Base-by-base conservation (phyloP, 2,888 invertebrate species). In the Xestobium rufovillosum region DNA sequence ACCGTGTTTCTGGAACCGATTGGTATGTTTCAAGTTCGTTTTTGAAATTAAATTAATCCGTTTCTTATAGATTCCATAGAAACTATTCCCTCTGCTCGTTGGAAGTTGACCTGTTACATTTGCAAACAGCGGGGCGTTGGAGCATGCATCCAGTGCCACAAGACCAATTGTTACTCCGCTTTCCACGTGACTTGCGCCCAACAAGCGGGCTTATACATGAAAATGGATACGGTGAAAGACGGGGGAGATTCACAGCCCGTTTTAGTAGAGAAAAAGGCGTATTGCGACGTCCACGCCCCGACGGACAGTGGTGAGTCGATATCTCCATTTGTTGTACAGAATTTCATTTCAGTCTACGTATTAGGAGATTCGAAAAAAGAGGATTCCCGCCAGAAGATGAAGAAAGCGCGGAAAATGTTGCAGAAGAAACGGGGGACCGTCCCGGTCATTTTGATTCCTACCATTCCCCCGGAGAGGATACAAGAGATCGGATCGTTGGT, bases 131-230 rank as follows among this genome's bases (percentile, higher is more conserved):
- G 85, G 40, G 84, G 85, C 16, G 84, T 85, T 0, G 97, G 97
- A 3, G 96, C 97, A 0, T 97, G 97, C 59, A 96, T 98, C 45
- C 97, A 98, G 67, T 98, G 97, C 63, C 94, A 96, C 66, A 88
- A 92, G 57, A 84, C 82, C 52, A 94, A 88, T 65, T 96, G 96
- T 61, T 96, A 95, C 61, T 87, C 91, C 4, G 96, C 97, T 1
- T 98, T 98, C 68, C 98, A 98, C 64, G 98, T 98, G 2, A 98
- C 98, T 0, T 99, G 98, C 66, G 98, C 97, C 1, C 95, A 96
- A 63, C 91, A 89, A 60, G 94, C 95, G 14, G 91, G 80, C 1
- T 71, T 98, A 1, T 87, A 88, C 58, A 95, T 95, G 95, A 87
- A 90, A 57, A 95, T 97, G 83, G 89, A 95, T 57, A 92, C 94